Base-by-base conservation (phyloP, 2,888 invertebrate genomes). In the Holacanthella duospinosa region DNA sequence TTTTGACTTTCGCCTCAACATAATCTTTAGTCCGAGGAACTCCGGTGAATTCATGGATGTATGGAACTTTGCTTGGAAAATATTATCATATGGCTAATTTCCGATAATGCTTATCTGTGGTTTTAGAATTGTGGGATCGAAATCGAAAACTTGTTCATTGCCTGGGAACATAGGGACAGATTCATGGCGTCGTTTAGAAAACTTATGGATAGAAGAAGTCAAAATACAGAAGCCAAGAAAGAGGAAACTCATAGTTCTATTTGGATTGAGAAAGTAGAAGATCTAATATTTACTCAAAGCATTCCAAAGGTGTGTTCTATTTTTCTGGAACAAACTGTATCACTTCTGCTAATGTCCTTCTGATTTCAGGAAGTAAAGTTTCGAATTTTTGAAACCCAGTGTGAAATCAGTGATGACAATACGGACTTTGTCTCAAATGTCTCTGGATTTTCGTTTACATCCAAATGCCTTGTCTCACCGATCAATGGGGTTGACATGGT, bases 11-110 rank as follows among this genome's bases (percentile, higher is more conserved):
- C 61, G 71, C 61, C 63, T 71, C 0, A 69, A 71, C 62, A 36
- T 73, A 28, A 69, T 73, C 29, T 73, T 73, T 54, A 70, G 71
- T 29, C 70, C 73, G 0, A 64, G 69, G 43, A 71, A 71, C 60
- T 73, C 73, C 3, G 70, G 70, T 16, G 73, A 73, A 24, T 73
- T 73, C 61, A 68, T 73, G 21, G 73, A 73, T 65, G 73, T 72
- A n/a, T n/a, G n/a, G n/a, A n/a, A n/a, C n/a, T n/a, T n/a, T n/a
- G n/a, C n/a, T n/a, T n/a, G n/a, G n/a, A n/a, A n/a, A n/a, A n/a
- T n/a, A n/a, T n/a, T n/a, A n/a, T n/a, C n/a, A n/a, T n/a, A n/a
- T 61, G 43, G 27, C 36, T 19, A 29, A 55, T 43, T 4, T 61
- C 19, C 43, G 28, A 28, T 4, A 6, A 6, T 55, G 26, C 28